A percentile compares a stretch with the other conserved stretches of the same genome.
These are phyloP conservation scores for Onychostoma macrolepis DNA, from an alignment of 2,113 vertebrate genomes.

Conservation along the genomic window DNA sequence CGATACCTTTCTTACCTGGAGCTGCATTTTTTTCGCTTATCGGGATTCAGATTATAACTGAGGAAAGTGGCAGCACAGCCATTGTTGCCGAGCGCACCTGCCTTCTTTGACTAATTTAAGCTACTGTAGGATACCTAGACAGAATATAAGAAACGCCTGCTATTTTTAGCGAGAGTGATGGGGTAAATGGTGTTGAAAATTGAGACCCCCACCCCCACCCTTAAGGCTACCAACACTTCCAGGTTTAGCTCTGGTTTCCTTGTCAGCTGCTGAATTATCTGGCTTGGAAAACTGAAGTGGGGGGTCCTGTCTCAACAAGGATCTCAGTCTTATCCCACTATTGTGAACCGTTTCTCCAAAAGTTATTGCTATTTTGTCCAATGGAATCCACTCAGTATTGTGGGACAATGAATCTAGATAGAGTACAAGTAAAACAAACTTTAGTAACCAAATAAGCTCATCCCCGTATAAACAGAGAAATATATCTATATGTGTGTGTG, in stretches of 20 bases:
- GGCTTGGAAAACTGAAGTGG: conserved; percentile 53
- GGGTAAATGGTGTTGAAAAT: conserved; percentile 81
- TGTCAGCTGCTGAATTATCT: conserved; percentile 61
- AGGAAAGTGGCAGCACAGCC: conserved; percentile 25
- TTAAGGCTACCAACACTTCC: conserved; percentile 65
- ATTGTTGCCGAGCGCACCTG: conserved; percentile 40
- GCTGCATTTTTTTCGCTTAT: conserved; percentile 24
- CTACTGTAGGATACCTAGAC: conserved; percentile 53
- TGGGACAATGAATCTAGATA: conserved; percentile 72
- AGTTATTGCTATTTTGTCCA: conserved; percentile 43
- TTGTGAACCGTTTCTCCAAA: not conserved
- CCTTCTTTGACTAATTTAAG: conserved; percentile 52
- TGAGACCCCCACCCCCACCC: conserved; percentile 71
- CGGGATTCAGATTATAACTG: conserved; percentile 61
- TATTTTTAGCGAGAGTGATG: conserved; percentile 81
- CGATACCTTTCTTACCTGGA: conserved; percentile 27
- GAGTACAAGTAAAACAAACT: conserved; percentile 66
- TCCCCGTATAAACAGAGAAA: conserved; percentile 67
- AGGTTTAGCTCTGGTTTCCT: conserved; percentile 62
- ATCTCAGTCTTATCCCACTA: conserved; percentile 23
- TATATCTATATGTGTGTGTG: conserved; percentile 60
- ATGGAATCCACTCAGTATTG: conserved; percentile 58
- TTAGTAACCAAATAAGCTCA: conserved; percentile 77
- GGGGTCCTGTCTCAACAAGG: conserved; percentile 56
- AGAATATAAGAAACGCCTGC: conserved; percentile 58